Evolutionary conservation across 2,113 vertebrate species (phyloP), one percentile per base, ranked within the genome.

Genomic region (Ceratotherium simum): DNA sequence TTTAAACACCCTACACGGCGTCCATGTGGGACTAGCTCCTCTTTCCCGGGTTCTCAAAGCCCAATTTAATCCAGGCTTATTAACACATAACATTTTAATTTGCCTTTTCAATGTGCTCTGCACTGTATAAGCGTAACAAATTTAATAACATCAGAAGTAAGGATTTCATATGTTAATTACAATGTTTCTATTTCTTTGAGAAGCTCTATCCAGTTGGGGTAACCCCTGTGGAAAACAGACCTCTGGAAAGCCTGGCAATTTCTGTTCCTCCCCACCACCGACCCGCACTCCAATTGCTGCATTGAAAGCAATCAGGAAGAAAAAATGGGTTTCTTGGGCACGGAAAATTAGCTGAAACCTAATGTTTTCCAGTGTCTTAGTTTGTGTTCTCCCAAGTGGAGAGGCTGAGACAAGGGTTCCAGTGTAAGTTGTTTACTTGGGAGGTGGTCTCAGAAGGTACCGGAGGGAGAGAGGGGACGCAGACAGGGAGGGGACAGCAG

Each of bases 91-190:
- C 97, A 97, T 98, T 98, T 98, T 95, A 98, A 90, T 97, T 96
- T 96, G 73, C 95, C 97, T 93, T 97, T 98, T 97, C 96, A 96
- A 95, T 93, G 56, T 64, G 96, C 75, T 96, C 94, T 78, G 97
- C 76, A 64, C 96, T 12, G 0, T 78, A 95, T 86, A 96, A 98
- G 98, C 17, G 5, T 80, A 98, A 99, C 97, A 96, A 98, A 98
- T 97, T 98, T 97, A 97, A 92, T 98, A 98, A 96, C 97, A 98
- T 97, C 96, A 98, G 98, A 97, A 98, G 97, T 96, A 78, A 98
- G 98, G 96, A 95, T 98, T 98, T 98, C 90, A 83, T 97, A 33
- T 3, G 10, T 98, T 99, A 99, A 99, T 99, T 99, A 98, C 98
- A 98, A 98, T 95, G 98, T 97, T 96, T 98, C 97, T 97, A 96